Conservation (phyloP, 2,888 invertebrate genomes). For the Orthonychiurus folsomi region DNA sequence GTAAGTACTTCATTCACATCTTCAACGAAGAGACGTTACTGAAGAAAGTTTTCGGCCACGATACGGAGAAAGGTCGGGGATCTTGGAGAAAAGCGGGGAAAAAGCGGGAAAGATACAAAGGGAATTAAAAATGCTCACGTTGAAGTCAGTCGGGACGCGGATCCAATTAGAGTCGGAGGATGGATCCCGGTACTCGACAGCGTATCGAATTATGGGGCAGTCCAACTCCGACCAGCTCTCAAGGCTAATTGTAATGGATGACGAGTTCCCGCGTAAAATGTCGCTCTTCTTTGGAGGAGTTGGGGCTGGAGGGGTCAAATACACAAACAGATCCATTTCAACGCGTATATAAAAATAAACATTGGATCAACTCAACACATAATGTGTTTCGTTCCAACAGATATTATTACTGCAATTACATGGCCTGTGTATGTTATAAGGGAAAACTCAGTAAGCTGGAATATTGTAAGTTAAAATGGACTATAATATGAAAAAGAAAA, state of each 20-base stretch:
- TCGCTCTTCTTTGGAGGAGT: constrained; percentile 34
- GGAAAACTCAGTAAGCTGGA: too few species aligned
- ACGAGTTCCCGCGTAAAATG: constrained; percentile 43
- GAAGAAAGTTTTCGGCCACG: constrained; percentile 1
- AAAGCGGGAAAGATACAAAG: background rate
- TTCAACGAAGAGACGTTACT: too few species aligned
- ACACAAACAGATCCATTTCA: too few species aligned
- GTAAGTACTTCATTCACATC: too few species aligned
- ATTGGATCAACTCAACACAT: background rate
- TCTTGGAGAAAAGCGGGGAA: background rate
- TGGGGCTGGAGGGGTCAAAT: constrained; percentile 32
- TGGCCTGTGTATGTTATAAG: too few species aligned
- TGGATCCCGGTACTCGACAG: constrained; percentile 61
- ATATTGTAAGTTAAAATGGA: too few species aligned
- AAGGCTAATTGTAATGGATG: constrained; percentile 75
- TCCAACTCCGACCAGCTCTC: constrained; percentile 84
- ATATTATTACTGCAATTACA: too few species aligned
- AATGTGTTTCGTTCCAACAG: background rate
- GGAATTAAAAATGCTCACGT: constrained; percentile 17
- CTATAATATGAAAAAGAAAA: too few species aligned
- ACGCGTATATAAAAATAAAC: constrained; percentile 4
- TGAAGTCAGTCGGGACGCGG: constrained; percentile 29
- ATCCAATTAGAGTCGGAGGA: constrained; percentile 16
- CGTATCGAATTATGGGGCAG: constrained; percentile 76
- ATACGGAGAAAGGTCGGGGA: background rate